Evolutionary conservation across 2,888 invertebrate genomes (phyloP), one percentile per base, ranked within the genome.

Genomic region (Pasiphila rectangulata): DNA sequence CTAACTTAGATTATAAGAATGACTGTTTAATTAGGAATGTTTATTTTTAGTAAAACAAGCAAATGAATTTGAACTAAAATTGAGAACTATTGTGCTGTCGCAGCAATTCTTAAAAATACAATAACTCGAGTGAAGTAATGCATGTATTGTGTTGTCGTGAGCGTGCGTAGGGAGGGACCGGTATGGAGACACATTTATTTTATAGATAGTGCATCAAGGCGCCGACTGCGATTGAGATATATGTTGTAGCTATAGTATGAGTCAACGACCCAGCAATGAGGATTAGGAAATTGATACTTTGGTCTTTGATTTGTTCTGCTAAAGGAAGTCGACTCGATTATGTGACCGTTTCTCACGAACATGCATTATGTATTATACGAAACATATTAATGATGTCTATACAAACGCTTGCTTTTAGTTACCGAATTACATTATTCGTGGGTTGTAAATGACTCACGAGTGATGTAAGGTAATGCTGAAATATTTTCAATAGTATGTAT

Each of bases 251-350:
- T 9, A 19, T 32, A 17, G 32, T 17, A 67, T 64, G 64, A 75
- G 85, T 83, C 86, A 81, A 79, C 72, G 83, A 83, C 83, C 85
- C 65, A 65, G 62, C 63, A 63, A 64, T 67, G 60, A 69, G 63
- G 65, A 72, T 75, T 79, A 79, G 75, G 75, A 79, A 79, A 76
- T 73, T 59, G 73, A 76, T 70, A 75, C 68, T 70, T 70, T 51
- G 59, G 67, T 68, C 67, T 70, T 70, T 51, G 60, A 68, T 69
- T 63, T 64, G 64, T 67, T 65, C 67, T 66, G 64, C 57, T 56
- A 59, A 63, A 59, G 58, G 57, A 61, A 57, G 61, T 64, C 56
- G 55, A 59, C 56, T 55, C 39, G 13, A 50, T 40, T 30, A 41
- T 35, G 27, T 23, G 37, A 10, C 30, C 17, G 15, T 19, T 36